Base-by-base conservation (phyloP, 2,888 invertebrate genomes). In the Pecten maximus region DNA sequence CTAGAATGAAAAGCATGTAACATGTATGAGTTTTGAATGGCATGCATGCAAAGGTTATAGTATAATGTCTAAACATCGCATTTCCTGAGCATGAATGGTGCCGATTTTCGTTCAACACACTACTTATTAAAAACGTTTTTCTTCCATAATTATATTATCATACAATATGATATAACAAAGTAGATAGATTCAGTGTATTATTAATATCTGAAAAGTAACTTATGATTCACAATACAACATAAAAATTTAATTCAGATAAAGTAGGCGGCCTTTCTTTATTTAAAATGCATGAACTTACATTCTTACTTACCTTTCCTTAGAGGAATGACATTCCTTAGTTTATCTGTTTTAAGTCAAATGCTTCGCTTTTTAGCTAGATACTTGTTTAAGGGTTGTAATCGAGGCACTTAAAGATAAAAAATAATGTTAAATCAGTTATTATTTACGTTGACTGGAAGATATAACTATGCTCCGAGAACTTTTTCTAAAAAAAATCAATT, bases 1-100 rank as follows among this genome's bases (percentile, higher is more conserved):
- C 74, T 74, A 74, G 74, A 74, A 74, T 35, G 15, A 74, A 74
- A 74, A 35, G 74, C 74, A 74, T 74, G 74, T 74, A 35, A 35
- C 23, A 23, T 35, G 28, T 74, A 28, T 16, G 12, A 35, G 74
- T 35, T 74, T 74, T 28, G 0, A 54, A 35, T 74, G 74, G 28
- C 23, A 10, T 74, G 74, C 74, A 74, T 74, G 74, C n/a, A 1
- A 48, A 54, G 23, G 0, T 54, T 74, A 28, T 12, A 12, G 16
- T 35, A 74, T 8, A 28, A 74, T 74, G 15, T 74, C 74, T 74
- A 2, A 74, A 10, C 15, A n/a, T 35, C 28, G 3, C 74, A 28
- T 74, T 35, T 74, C 15, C 28, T 74, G 10, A 74, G 74, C 74
- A 74, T 74, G 74, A 8, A 44, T 12, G 12, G 4, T 44, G 12